Evolutionary conservation across 2,113 vertebrate genomes (phyloP).

Genomic region (Ivindomyrus marchei): DNA sequence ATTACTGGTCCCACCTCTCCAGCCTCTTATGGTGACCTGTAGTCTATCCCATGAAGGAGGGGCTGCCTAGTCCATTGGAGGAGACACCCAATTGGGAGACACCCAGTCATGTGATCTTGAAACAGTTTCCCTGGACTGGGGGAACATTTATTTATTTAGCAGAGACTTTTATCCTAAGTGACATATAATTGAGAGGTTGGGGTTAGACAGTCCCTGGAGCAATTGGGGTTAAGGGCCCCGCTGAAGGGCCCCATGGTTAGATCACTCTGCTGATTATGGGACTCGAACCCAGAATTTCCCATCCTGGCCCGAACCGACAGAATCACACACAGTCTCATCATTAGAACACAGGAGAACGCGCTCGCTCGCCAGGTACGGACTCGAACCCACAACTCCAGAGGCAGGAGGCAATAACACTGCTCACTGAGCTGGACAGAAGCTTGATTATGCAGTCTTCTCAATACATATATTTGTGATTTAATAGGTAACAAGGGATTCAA

Average conservation of each 20-base stretch:
- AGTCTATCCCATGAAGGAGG: not conserved
- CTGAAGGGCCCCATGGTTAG: not conserved
- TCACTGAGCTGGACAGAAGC: not conserved
- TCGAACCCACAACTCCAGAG: not conserved
- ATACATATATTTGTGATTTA: conserved; percentile 6
- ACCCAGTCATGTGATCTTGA: not conserved
- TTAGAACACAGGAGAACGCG: not conserved
- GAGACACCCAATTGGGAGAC: not conserved
- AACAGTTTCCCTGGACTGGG: not conserved
- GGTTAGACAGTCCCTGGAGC: not conserved
- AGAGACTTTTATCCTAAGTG: not conserved
- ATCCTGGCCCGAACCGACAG: not conserved
- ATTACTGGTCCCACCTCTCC: not conserved
- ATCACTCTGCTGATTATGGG: not conserved
- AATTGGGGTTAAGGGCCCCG: not conserved
- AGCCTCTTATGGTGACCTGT: not conserved
- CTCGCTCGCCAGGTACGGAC: not conserved
- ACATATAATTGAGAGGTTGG: not conserved
- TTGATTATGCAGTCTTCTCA: conserved; percentile 2
- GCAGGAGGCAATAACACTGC: not conserved
- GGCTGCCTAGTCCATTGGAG: not conserved
- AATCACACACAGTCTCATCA: not conserved
- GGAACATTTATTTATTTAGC: not conserved
- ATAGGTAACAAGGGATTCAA: not conserved
- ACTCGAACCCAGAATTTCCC: not conserved